Base-by-base conservation (phyloP, 1,140 invertebrate species). In the Lasioglossum baleicum region DNA sequence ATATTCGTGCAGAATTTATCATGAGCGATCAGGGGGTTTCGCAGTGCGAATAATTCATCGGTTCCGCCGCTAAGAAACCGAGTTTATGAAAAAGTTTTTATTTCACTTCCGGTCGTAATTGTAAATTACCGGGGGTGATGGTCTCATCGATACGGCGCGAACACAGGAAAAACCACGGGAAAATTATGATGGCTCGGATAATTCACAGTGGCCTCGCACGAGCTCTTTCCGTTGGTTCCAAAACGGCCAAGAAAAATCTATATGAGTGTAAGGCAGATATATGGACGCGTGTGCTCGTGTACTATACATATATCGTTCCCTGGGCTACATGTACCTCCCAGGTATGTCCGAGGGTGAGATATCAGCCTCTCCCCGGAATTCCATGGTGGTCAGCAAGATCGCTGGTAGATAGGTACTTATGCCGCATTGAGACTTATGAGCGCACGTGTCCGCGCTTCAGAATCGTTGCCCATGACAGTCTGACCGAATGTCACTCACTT, bases 371-470 rank as follows among this genome's bases (percentile, higher is more conserved):
- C 48, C 15, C 53, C 60, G 11, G 66, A 64, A 56, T 75, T 63
- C 26, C 17, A 77, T n/a, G 63, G 13, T 51, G 81, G 81, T 77
- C 74, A 77, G 83, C 69, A 81, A 77, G 78, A 83, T 77, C 42
- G 60, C 68, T 51, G 48, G 82, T 63, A 31, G 75, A 56, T 74
- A 22, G 75, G 48, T 74, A 80, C 84, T 85, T 85, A 79, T 85
- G 75, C 61, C 64, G 48, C 72, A 75, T 85, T 51, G 80, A 85
- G 75, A 86, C 83, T 86, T 85, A 86, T 73, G 83, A 72, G 44
- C 72, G 83, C 74, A 86, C 84, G 84, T 85, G 84, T 85, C 70
- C 74, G 70, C 40, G 80, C 67, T 70, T 68, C 75, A n/a, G 44
- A 84, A 85, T 84, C 66, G 73, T 48, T 20, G 72, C 61, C 73